Percentiles rank a stretch among this genome's conserved stretches.
These are phyloP conservation scores for Sinocyclocheilus rhinocerous DNA, from an alignment of 2,113 vertebrate species.

Conservation along the genomic window DNA sequence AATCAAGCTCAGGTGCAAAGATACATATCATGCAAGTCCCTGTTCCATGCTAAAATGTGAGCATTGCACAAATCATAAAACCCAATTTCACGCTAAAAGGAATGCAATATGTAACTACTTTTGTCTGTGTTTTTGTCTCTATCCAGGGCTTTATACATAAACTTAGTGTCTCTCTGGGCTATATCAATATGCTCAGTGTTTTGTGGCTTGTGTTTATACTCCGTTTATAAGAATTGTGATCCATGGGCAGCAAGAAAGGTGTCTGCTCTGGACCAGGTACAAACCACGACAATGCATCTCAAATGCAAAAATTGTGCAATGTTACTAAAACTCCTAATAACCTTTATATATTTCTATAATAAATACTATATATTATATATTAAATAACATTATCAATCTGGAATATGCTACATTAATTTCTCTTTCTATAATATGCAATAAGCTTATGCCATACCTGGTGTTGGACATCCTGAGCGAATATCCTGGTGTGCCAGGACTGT, in stretches of 20 bases:
- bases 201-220: conserved; percentile 86
- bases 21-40: conserved; percentile 91
- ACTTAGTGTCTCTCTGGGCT: conserved; percentile 85
- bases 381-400: not conserved
- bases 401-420: not conserved
- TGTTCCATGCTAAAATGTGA: conserved; percentile 90
- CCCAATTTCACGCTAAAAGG: too few relatives aligned
- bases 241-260: conserved; percentile 83
- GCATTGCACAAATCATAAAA: conserved; percentile 49
- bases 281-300: not conserved
- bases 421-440: not conserved
- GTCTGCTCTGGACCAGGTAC: conserved; percentile 87
- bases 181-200: conserved; percentile 81
- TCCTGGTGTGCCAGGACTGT: conserved; percentile 81
- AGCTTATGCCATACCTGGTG: conserved; percentile 83
- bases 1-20: conserved; percentile 96
- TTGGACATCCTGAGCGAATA: conserved; percentile 76
- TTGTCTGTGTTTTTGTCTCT: not conserved
- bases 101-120: not conserved
- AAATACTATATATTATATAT: too few relatives aligned
- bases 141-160: conserved; percentile 88
- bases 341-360: too few relatives aligned
- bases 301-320: not conserved
- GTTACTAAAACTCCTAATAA: not conserved
- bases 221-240: conserved; percentile 89